phyloP scores from a whole-genome alignment of 1,140 invertebrate genomes.

The Bombyx mori region DNA sequence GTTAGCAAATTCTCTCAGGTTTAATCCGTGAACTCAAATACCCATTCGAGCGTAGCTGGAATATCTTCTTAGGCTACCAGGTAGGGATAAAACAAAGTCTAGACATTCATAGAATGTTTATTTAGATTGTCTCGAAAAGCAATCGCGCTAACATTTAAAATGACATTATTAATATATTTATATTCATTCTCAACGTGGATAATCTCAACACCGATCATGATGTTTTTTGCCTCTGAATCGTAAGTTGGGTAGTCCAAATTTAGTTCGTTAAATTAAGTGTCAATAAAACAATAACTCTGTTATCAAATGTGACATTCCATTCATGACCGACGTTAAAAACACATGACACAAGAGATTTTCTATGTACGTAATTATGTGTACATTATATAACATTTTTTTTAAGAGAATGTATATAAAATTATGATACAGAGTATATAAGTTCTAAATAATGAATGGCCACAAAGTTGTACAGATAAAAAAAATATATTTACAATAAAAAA shows the following conservation, averaged over 20 bases:
- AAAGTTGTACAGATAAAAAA: slow-evolving; percentile 36
- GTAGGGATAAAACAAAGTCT: slow-evolving; percentile 7
- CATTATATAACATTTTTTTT: too few species aligned
- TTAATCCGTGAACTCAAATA: too few species aligned
- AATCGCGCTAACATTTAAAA: slow-evolving; percentile 43
- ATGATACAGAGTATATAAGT: slow-evolving; percentile 17
- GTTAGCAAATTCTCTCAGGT: too few species aligned
- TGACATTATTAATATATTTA: slow-evolving; percentile 4
- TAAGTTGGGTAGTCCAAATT: neutral
- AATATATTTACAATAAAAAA: slow-evolving; percentile 52
- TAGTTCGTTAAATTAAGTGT: too few species aligned
- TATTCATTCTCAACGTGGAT: neutral
- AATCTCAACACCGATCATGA: too few species aligned
- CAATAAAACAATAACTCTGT: too few species aligned
- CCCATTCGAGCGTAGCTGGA: too few species aligned
- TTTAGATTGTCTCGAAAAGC: slow-evolving; percentile 51
- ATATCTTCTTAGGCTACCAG: neutral
- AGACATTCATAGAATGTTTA: slow-evolving; percentile 68
- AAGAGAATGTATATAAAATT: too few species aligned
- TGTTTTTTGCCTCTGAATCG: neutral
- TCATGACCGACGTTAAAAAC: too few species aligned
- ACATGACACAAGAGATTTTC: too few species aligned
- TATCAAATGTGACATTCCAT: too few species aligned
- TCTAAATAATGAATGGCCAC: slow-evolving; percentile 48
- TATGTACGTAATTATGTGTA: too few species aligned